Conservation (phyloP, 2,797 vertebrate genomes). For the Myotis daubentonii region DNA sequence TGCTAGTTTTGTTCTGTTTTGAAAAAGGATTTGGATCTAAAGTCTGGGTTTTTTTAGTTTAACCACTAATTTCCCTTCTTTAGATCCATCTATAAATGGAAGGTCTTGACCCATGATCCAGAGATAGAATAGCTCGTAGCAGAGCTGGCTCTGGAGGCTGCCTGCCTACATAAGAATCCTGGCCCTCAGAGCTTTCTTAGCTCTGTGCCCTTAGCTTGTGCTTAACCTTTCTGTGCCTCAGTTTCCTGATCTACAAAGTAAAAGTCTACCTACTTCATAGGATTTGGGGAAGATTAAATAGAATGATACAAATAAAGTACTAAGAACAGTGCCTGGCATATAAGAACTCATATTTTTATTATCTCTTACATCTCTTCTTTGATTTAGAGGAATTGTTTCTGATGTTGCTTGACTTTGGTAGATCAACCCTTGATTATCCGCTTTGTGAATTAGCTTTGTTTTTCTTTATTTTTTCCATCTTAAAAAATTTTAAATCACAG, state of each 20-base stretch:
- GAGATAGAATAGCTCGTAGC: background rate
- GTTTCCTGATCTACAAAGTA: background rate
- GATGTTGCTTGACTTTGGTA: background rate
- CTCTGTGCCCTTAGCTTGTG: background rate
- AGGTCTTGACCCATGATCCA: background rate
- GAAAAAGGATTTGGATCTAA: background rate
- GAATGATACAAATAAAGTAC: background rate
- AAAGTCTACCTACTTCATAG: background rate
- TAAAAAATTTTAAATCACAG: background rate
- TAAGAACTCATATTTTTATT: background rate
- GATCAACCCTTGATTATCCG: background rate
- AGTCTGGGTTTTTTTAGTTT: background rate
- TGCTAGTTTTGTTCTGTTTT: background rate
- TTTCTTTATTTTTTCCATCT: background rate
- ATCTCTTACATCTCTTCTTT: conserved; percentile 1
- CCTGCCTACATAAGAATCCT: background rate
- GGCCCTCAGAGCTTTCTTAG: background rate
- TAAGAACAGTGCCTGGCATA: background rate
- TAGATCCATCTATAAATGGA: background rate
- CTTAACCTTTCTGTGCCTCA: background rate
- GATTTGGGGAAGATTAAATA: conserved; percentile 5
- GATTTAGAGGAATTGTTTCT: conserved; percentile 37
- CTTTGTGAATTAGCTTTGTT: background rate
- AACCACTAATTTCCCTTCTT: background rate
- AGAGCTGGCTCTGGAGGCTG: background rate